These are phyloP conservation scores for Megaceryle torquata DNA, from an alignment of 2,113 vertebrate species.

Conservation along the genomic window DNA sequence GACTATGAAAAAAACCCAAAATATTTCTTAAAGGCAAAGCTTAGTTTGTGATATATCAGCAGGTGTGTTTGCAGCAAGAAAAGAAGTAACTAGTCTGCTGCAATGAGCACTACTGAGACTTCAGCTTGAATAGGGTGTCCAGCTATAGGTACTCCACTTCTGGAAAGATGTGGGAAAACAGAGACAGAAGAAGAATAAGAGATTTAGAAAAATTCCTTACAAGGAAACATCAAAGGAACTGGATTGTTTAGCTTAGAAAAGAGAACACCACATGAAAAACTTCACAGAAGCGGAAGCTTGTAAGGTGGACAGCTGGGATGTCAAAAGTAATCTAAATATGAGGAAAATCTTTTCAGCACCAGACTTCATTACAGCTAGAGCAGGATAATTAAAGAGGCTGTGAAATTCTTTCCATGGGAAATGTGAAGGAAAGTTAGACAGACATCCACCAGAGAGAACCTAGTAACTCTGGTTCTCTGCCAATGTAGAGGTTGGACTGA, in stretches of 20 bases:
- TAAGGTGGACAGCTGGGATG: slow-evolving; percentile 29
- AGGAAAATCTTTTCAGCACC: slow-evolving; percentile 28
- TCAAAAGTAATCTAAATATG: slow-evolving; percentile 40
- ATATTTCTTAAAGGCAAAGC: background rate
- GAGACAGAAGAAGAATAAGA: background rate
- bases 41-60: background rate
- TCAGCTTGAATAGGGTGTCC: background rate
- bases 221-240: slow-evolving; percentile 1
- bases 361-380: slow-evolving; percentile 13
- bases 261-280: background rate
- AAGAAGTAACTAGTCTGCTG: background rate
- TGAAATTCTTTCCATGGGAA: slow-evolving; percentile 39
- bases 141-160: background rate
- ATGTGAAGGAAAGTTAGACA: slow-evolving; percentile 27
- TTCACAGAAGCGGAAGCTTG: slow-evolving; percentile 2
- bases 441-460: background rate
- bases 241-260: slow-evolving; percentile 42
- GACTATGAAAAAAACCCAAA: background rate
- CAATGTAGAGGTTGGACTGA: background rate
- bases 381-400: slow-evolving; percentile 11
- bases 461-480: background rate
- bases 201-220: slow-evolving; percentile 3
- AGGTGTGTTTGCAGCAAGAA: background rate
- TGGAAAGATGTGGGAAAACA: slow-evolving; percentile 6
- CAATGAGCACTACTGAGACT: background rate